A percentile compares a stretch with the other conserved stretches of the same genome.
These are phyloP conservation scores for Aphidoletes aphidimyza DNA, from an alignment of 2,888 invertebrate genomes.

Conservation along the genomic window DNA sequence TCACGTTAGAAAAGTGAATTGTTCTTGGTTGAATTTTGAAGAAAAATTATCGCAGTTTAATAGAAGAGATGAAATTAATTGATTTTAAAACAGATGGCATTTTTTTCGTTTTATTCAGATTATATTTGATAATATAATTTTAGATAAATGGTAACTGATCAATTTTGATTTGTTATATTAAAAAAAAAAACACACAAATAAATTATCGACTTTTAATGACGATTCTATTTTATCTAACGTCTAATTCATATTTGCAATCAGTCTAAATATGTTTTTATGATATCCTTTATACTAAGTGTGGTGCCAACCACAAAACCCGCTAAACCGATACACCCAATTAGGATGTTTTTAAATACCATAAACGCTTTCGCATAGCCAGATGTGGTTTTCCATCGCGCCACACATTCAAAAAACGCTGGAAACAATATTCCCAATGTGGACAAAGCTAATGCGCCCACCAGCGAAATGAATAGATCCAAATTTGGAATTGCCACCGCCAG, in stretches of 20 bases:
- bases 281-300: constrained; percentile 69
- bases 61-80: too few relatives aligned
- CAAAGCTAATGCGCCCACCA: constrained; percentile 89
- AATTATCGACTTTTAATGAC: background rate
- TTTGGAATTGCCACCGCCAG: constrained; percentile 88
- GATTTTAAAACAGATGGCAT: too few relatives aligned
- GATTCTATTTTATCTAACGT: background rate
- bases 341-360: constrained; percentile 72
- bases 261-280: constrained; percentile 42
- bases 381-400: constrained; percentile 80
- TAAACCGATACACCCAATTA: constrained; percentile 74
- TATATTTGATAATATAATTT: too few relatives aligned
- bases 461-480: constrained; percentile 81
- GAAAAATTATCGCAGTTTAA: too few relatives aligned
- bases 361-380: constrained; percentile 69
- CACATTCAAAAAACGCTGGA: constrained; percentile 87
- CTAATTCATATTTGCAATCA: background rate
- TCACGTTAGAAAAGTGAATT: too few relatives aligned
- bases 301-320: constrained; percentile 78
- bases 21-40: too few relatives aligned
- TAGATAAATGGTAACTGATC: too few relatives aligned
- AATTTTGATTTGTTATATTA: too few relatives aligned
- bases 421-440: constrained; percentile 90
- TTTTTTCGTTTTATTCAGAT: too few relatives aligned
- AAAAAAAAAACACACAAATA: too few relatives aligned